Evolutionary conservation across 2,113 vertebrate species (phyloP).

Genomic region (Leucoraja erinaceus): DNA sequence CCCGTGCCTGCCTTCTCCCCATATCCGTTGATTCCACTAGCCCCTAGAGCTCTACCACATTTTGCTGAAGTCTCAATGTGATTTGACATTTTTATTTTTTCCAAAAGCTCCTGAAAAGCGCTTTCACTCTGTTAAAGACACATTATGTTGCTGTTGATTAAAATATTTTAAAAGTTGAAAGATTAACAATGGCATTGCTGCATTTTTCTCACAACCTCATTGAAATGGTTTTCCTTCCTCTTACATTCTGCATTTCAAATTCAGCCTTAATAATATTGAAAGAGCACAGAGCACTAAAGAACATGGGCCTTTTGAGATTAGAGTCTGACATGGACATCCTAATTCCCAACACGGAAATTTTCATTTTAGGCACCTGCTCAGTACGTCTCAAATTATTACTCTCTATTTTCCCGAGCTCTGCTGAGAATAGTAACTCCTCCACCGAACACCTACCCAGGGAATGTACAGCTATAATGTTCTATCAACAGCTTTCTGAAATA

Average conservation of each 20-base stretch:
- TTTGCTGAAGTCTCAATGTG: background rate
- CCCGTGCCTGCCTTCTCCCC: too few relatives aligned
- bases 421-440: constrained; percentile 57
- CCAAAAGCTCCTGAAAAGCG: background rate
- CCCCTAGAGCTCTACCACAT: background rate
- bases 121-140: background rate
- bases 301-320: constrained; percentile 58
- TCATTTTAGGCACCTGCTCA: constrained; percentile 62
- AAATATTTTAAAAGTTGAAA: background rate
- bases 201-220: background rate
- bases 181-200: background rate
- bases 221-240: constrained; percentile 48
- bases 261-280: constrained; percentile 59
- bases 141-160: background rate
- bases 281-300: constrained; percentile 50
- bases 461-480: constrained; percentile 53
- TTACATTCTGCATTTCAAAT: constrained; percentile 63
- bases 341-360: constrained; percentile 66
- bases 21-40: too few relatives aligned
- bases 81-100: background rate
- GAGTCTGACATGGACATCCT: constrained; percentile 59
- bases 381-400: constrained; percentile 66
- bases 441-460: constrained; percentile 55
- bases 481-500: constrained; percentile 55
- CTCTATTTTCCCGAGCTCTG: constrained; percentile 62